Conservation (phyloP, 30 jellyfish, hydroid and myxozoan species). For the Hydractinia symbiolongicarpus region DNA sequence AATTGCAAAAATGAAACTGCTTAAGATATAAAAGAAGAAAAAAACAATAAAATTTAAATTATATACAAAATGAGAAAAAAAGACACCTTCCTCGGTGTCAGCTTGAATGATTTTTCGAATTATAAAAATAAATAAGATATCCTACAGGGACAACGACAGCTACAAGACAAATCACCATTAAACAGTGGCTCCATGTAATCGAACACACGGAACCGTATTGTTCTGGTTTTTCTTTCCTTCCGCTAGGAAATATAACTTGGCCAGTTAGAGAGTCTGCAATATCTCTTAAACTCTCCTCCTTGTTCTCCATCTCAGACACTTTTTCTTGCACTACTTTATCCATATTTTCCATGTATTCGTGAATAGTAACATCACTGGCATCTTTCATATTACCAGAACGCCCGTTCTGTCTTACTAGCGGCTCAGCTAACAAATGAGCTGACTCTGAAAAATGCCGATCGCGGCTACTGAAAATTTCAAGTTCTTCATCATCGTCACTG, state of each 20-base stretch:
- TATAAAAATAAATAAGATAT: neutral
- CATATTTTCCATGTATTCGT: conserved; percentile 7
- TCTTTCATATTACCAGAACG: conserved; percentile 6
- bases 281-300: neutral
- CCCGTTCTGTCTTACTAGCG: neutral
- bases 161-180: conserved; percentile 11
- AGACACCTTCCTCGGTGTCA: too few relatives aligned
- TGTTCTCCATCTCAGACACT: neutral
- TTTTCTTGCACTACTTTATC: conserved; percentile 17
- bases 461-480: neutral
- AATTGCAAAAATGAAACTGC: too few relatives aligned
- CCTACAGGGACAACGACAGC: conserved; percentile 15
- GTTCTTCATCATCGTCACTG: conserved; percentile 17
- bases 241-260: conserved; percentile 21
- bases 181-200: conserved; percentile 11
- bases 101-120: too few relatives aligned
- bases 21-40: too few relatives aligned
- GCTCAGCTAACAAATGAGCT: neutral
- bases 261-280: neutral
- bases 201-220: conserved; percentile 25
- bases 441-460: conserved; percentile 7
- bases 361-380: conserved; percentile 7
- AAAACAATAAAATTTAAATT: too few relatives aligned
- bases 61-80: too few relatives aligned
- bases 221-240: neutral